Base-by-base conservation (phyloP, 92 coral and sea anemone species). In the Porites divaricata region DNA sequence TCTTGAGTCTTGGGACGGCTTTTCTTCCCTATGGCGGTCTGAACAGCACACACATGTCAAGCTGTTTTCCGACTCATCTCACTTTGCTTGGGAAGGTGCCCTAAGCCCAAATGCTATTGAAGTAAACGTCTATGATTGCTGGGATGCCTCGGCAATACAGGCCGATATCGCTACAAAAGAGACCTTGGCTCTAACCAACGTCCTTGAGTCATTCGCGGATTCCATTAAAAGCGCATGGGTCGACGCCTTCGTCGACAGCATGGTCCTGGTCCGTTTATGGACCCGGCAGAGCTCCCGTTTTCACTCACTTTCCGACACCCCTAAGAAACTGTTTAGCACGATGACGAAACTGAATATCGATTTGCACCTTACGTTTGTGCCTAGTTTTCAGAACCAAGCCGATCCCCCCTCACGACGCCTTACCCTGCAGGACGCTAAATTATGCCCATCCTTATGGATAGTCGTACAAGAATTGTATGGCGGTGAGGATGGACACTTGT, bases 221-320 rank as follows among this genome's bases (percentile, higher is more conserved):
- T 16, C 14, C 1, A 85, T 88, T 24, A 7, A 14, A 1, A 83
- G 88, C 57, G 75, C 84, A 21, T 79, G 94, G 89, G 94, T 91
- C 4, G 94, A 91, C 53, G 83, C 76, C 1, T 77, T 63, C 35
- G 83, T 74, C 0, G 91, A 91, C 63, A 91, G 78, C 58, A 67
- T 59, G 26, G 25, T 63, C 9, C 78, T 83, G 9, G 26, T 83
- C 9, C 19, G 74, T 16, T 50, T 81, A 6, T 83, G 85, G 80
- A 19, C 20, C 21, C 57, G 76, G 7, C 88, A 83, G 70, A 81
- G 85, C 22, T 23, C 81, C 2, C 59, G 85, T 20, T 83, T 88
- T 6, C 85, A 71, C 12, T 15, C 9, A 50, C 78, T 89, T 52
- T 63, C 72, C 19, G 41, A 13, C 4, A 86, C 92, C 21, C 54